Evolutionary conservation across 2,888 invertebrate genomes (phyloP).

Genomic region (Xanthorhoe designata): DNA sequence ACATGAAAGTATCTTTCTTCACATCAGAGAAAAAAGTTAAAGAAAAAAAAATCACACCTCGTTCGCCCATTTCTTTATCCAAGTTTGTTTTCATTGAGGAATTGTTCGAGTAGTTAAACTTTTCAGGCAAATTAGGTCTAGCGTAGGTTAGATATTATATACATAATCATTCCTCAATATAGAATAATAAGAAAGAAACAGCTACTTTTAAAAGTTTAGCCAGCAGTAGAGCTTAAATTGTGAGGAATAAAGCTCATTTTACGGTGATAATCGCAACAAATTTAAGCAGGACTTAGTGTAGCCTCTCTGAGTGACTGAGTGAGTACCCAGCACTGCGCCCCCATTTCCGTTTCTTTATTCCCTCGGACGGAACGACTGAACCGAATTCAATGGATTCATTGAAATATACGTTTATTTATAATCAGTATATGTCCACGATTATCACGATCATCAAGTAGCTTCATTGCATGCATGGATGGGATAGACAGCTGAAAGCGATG

Average conservation of each 20-base stretch:
- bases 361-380: slow-evolving; percentile 20
- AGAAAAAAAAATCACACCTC: slow-evolving; percentile 19
- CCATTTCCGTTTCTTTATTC: slow-evolving; percentile 31
- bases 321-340: slow-evolving; percentile 10
- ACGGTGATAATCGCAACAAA: background rate
- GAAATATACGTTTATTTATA: slow-evolving; percentile 16
- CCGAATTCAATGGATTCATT: slow-evolving; percentile 23
- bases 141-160: too few species aligned
- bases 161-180: background rate
- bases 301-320: slow-evolving; percentile 6
- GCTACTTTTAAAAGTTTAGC: background rate
- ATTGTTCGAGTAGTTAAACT: background rate
- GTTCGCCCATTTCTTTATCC: slow-evolving; percentile 16
- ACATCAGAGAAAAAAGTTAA: slow-evolving; percentile 25
- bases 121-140: background rate
- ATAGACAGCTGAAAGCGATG: background rate
- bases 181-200: background rate
- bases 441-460: slow-evolving; percentile 9
- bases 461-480: background rate
- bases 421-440: slow-evolving; percentile 16
- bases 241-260: background rate
- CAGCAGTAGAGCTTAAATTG: background rate
- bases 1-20: slow-evolving; percentile 20
- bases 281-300: slow-evolving; percentile 4
- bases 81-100: background rate